Evolutionary conservation across 2,797 vertebrate genomes (phyloP).

Genomic region (Sparus aurata): DNA sequence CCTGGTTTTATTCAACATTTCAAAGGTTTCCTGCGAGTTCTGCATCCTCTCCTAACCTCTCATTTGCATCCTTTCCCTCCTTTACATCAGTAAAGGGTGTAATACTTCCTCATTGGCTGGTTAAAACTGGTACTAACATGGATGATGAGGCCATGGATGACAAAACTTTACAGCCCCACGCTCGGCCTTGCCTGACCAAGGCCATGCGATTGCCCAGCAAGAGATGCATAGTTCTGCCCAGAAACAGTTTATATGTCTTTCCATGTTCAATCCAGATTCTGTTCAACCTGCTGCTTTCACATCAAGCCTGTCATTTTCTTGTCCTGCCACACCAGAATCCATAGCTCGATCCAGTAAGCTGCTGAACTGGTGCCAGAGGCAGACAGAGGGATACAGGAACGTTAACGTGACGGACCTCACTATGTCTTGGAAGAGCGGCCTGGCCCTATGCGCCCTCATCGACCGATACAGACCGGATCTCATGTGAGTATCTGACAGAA

Average conservation of each 20-base stretch:
- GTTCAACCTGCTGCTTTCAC: conserved; percentile 27
- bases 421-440: conserved; percentile 97
- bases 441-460: conserved; percentile 96
- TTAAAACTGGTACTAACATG: conserved; percentile 67
- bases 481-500: conserved; percentile 90
- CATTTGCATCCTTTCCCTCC: conserved; percentile 41
- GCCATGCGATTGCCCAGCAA: conserved; percentile 41
- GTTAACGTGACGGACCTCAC: conserved; percentile 95
- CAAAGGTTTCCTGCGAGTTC: conserved; percentile 34
- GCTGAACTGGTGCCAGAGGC: conserved; percentile 97
- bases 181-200: conserved; percentile 41
- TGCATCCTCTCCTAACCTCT: conserved; percentile 61
- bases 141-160: conserved; percentile 42
- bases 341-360: conserved; percentile 96
- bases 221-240: conserved; percentile 26
- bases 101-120: conserved; percentile 31
- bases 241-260: conserved; percentile 32
- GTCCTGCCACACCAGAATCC: conserved; percentile 87
- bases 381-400: conserved; percentile 94
- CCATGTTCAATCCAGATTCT: conserved; percentile 25
- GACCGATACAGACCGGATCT: conserved; percentile 97
- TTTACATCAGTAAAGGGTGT: conserved; percentile 28
- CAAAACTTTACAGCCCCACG: conserved; percentile 18
- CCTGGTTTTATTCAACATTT: conserved; percentile 25
- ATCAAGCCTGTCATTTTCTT: conserved; percentile 19